Evolutionary conservation across 2,797 vertebrate genomes (phyloP).

Genomic region (Malacoctenus gilli): DNA sequence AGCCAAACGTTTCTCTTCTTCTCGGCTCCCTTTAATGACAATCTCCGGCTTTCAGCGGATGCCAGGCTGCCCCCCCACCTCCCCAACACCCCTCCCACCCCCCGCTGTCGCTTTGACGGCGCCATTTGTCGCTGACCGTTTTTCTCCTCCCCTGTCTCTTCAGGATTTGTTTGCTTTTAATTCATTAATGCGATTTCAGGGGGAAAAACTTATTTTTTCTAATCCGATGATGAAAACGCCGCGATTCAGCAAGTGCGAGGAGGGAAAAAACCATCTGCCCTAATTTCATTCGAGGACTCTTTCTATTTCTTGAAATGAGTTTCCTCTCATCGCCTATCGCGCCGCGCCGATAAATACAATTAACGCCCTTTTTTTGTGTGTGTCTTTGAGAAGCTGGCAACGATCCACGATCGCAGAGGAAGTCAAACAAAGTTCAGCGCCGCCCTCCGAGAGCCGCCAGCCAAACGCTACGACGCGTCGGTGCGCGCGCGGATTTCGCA

Average conservation of each 20-base stretch:
- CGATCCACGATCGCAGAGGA: slow-evolving; percentile 1
- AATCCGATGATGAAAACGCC: slow-evolving; percentile 30
- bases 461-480: too few relatives aligned
- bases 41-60: slow-evolving; percentile 33
- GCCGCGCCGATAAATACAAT: slow-evolving; percentile 51
- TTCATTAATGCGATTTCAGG: slow-evolving; percentile 30
- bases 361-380: slow-evolving; percentile 18
- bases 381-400: slow-evolving; percentile 22
- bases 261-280: too few relatives aligned
- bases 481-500: too few relatives aligned
- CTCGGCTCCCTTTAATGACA: slow-evolving; percentile 43
- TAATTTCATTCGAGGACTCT: slow-evolving; percentile 38
- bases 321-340: slow-evolving; percentile 23
- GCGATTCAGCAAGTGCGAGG: slow-evolving; percentile 5
- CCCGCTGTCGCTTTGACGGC: slow-evolving; percentile 22
- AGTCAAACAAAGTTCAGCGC: slow-evolving; percentile 60
- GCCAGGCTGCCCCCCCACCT: slow-evolving; percentile 42
- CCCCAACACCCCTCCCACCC: too few relatives aligned
- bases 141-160: slow-evolving; percentile 1
- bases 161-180: slow-evolving; percentile 23
- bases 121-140: slow-evolving; percentile 14
- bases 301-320: slow-evolving; percentile 41
- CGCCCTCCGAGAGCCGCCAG: background rate
- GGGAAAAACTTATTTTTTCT: slow-evolving; percentile 25
- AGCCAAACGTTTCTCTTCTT: slow-evolving; percentile 32